Percentiles rank a stretch among this genome's conserved stretches.
Conservation (phyloP, 1,140 invertebrate species). For the Spodoptera frugiperda region DNA sequence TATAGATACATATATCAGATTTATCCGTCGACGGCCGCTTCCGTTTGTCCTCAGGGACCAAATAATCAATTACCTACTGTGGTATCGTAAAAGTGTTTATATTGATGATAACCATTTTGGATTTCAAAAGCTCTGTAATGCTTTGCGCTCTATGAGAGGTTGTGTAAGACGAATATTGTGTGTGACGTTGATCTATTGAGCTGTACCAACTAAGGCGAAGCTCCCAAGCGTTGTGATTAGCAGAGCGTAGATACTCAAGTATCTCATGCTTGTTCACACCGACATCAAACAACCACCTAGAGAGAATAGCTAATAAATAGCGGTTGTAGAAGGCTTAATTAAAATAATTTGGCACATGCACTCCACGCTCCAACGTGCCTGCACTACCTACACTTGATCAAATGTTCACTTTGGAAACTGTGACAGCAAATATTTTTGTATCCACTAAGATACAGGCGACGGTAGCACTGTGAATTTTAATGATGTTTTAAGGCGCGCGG, state of each 20-base stretch:
- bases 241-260: slow-evolving; percentile 46
- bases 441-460: slow-evolving; percentile 48
- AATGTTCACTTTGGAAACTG: slow-evolving; percentile 15
- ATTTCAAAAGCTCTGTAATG: slow-evolving; percentile 3
- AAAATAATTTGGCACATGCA: slow-evolving; percentile 51
- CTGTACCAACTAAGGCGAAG: slow-evolving; percentile 25
- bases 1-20: slow-evolving; percentile 22
- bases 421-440: slow-evolving; percentile 57
- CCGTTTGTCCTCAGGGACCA: slow-evolving; percentile 15
- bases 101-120: slow-evolving; percentile 13
- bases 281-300: slow-evolving; percentile 45
- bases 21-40: slow-evolving; percentile 21
- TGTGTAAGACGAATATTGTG: slow-evolving; percentile 34
- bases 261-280: slow-evolving; percentile 43
- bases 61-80: slow-evolving; percentile 25
- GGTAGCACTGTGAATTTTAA: slow-evolving; percentile 67
- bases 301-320: slow-evolving; percentile 53
- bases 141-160: slow-evolving; percentile 7
- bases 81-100: background rate
- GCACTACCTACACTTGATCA: slow-evolving; percentile 30
- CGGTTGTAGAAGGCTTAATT: slow-evolving; percentile 50
- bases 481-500: slow-evolving; percentile 56
- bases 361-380: background rate
- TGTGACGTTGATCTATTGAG: slow-evolving; percentile 30
- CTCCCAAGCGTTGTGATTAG: slow-evolving; percentile 46